These are phyloP conservation scores for Epinephelus cyanopodus DNA, from an alignment of 2,113 vertebrate species.

Conservation along the genomic window DNA sequence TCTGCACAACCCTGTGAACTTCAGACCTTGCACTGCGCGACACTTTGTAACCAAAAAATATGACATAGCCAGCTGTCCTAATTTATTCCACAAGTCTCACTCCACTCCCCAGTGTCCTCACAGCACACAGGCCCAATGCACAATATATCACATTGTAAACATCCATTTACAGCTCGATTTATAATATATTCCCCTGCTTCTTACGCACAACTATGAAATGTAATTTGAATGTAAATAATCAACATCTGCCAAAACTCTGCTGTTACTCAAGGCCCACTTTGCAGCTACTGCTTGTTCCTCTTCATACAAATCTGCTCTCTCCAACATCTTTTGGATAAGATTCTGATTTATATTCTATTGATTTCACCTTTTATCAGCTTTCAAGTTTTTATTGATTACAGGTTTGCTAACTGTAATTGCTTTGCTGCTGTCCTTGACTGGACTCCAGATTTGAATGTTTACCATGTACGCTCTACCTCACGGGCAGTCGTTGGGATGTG, in stretches of 20 bases:
- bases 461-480: neutral
- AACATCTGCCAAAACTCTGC: neutral
- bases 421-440: neutral
- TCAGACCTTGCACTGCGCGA: constrained; percentile 39
- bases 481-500: neutral
- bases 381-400: neutral
- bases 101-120: constrained; percentile 26
- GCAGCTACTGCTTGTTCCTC: neutral
- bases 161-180: constrained; percentile 13
- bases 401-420: neutral
- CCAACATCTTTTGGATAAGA: neutral
- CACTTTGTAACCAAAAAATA: constrained; percentile 31
- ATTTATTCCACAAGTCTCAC: constrained; percentile 43
- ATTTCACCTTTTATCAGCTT: constrained; percentile 7
- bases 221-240: constrained; percentile 17
- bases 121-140: neutral
- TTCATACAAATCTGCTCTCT: neutral
- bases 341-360: constrained; percentile 19
- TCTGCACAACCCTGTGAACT: constrained; percentile 40
- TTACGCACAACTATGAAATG: neutral
- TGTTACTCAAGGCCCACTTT: neutral
- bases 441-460: neutral
- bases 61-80: neutral
- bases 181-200: constrained; percentile 1
- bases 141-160: constrained; percentile 34